These are phyloP conservation scores for Zoroaster sp. DNA, from an alignment of 53 echinoderm and acorn worm genomes.

Conservation along the genomic window DNA sequence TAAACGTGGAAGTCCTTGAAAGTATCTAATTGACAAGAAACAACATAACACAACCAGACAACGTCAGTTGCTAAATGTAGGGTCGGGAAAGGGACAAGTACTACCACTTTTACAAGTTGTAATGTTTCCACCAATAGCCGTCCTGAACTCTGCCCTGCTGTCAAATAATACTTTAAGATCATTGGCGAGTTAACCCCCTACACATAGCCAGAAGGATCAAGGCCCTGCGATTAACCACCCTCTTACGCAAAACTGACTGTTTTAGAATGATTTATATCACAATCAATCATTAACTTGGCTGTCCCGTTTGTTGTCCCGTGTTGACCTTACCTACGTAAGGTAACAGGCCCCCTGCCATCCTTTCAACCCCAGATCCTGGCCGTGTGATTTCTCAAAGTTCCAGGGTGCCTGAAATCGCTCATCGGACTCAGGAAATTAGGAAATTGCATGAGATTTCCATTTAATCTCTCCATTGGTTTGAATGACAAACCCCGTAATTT, in stretches of 20 bases:
- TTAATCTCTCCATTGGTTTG: background rate
- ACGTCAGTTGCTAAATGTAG: background rate
- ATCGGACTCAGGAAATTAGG: background rate
- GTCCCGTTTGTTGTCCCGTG: too few species aligned
- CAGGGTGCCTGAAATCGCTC: background rate
- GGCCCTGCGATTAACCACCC: too few species aligned
- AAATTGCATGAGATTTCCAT: background rate
- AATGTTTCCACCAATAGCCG: too few species aligned
- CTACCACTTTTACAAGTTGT: too few species aligned
- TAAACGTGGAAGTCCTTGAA: background rate
- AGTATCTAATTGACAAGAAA: background rate
- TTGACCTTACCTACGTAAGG: too few species aligned
- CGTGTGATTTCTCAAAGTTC: background rate
- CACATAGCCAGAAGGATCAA: too few species aligned
- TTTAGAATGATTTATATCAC: too few species aligned
- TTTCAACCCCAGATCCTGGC: background rate
- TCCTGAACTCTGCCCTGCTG: too few species aligned
- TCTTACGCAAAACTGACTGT: too few species aligned
- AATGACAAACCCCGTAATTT: background rate
- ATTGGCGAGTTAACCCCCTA: too few species aligned
- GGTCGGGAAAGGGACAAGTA: background rate
- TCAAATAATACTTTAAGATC: too few species aligned
- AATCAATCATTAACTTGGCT: too few species aligned
- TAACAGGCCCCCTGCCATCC: background rate
- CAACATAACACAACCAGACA: slow-evolving; percentile 3